phyloP scores from a whole-genome alignment of 2,113 vertebrate species.

The Spizaetus ornatus region DNA sequence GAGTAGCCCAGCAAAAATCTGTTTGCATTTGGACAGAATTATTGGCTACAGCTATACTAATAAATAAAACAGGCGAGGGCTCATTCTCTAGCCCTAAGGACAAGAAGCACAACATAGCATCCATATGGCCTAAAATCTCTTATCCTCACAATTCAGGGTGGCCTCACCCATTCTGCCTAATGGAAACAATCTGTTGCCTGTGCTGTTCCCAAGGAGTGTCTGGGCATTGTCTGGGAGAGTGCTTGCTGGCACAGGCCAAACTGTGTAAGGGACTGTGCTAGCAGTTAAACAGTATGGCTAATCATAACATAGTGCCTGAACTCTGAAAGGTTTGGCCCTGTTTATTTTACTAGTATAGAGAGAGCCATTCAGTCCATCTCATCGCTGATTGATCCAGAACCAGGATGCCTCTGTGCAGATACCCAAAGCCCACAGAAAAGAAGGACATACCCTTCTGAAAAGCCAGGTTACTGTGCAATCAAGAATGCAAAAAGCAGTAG shows the following conservation, averaged over 20 bases:
- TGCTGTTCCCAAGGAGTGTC: neutral
- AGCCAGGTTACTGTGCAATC: neutral
- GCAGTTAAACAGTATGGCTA: neutral
- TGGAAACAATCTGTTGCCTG: conserved; percentile 29
- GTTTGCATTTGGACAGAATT: conserved; percentile 36
- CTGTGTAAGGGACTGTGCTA: neutral
- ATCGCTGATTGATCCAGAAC: neutral
- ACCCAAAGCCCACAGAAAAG: neutral
- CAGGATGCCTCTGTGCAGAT: neutral
- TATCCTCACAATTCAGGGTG: conserved; percentile 13
- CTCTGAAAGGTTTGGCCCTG: neutral
- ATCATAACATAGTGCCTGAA: neutral
- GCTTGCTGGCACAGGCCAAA: neutral
- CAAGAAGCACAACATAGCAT: neutral
- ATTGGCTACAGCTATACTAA: conserved; percentile 15
- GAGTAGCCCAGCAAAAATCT: conserved; percentile 35
- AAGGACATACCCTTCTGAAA: neutral
- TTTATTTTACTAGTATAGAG: neutral
- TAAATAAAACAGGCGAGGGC: conserved; percentile 15
- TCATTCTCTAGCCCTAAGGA: conserved; percentile 14
- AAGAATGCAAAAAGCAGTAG: neutral
- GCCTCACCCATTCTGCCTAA: conserved; percentile 13
- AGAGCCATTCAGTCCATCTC: neutral
- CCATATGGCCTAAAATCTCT: conserved; percentile 30
- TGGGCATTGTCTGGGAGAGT: neutral